phyloP scores from a whole-genome alignment of 2,113 vertebrate genomes.

The Balaenoptera acutorostrata region DNA sequence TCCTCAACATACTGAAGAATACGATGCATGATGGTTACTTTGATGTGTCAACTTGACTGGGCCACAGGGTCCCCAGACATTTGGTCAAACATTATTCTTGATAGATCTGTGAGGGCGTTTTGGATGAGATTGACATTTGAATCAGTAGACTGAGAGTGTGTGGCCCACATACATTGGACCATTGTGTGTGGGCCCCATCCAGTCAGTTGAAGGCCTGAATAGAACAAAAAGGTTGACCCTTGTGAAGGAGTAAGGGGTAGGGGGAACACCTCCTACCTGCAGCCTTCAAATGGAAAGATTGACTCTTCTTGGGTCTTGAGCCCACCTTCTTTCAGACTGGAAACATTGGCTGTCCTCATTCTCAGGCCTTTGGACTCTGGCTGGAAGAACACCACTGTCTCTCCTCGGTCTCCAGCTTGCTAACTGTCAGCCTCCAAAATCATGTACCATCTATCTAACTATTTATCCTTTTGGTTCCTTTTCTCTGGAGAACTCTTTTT shows the following conservation, averaged over 20 bases:
- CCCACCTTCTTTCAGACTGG: background rate
- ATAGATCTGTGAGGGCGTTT: background rate
- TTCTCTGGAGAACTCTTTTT: background rate
- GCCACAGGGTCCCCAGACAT: background rate
- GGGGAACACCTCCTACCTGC: no score
- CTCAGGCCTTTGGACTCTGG: background rate
- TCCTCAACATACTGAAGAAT: background rate
- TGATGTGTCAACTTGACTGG: background rate
- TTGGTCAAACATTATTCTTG: background rate
- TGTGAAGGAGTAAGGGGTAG: background rate
- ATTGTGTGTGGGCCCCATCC: background rate
- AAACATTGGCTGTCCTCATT: background rate
- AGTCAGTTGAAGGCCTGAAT: background rate
- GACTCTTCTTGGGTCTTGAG: background rate
- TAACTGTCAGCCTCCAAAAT: background rate
- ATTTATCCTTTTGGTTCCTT: background rate
- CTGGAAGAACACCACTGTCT: background rate
- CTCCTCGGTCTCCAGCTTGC: background rate
- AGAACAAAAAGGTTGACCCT: background rate
- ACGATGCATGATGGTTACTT: background rate
- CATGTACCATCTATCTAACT: background rate
- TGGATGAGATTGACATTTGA: background rate
- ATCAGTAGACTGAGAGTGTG: background rate
- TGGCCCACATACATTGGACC: no score
- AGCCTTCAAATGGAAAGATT: background rate